phyloP scores from a whole-genome alignment of 2,113 vertebrate species.

The Odocoileus virginianus region DNA sequence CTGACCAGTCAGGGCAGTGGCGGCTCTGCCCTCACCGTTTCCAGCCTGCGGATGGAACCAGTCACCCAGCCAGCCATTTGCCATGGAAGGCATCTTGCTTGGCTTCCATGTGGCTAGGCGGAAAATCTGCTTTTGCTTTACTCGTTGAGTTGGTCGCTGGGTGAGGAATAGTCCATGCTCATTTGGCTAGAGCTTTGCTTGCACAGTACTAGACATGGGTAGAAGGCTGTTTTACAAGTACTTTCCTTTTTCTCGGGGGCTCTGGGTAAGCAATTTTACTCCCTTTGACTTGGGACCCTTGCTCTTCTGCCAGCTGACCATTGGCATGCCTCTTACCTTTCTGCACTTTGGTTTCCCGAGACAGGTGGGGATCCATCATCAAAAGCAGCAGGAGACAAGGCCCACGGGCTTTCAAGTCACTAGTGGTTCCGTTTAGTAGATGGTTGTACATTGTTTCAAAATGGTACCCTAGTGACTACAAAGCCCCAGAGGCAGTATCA shows the following conservation, averaged over 20 bases:
- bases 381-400: conserved; percentile 41
- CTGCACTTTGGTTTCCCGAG: conserved; percentile 17
- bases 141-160: not conserved
- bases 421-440: conserved; percentile 69
- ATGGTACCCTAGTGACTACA: conserved; percentile 69
- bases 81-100: not conserved
- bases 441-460: conserved; percentile 61
- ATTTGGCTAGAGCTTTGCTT: conserved; percentile 39
- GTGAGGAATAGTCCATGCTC: not conserved
- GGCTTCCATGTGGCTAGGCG: conserved; percentile 5
- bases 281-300: not conserved
- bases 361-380: conserved; percentile 23
- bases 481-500: conserved; percentile 53
- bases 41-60: conserved; percentile 34
- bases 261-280: not conserved
- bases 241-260: not conserved
- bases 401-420: conserved; percentile 67
- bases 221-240: not conserved
- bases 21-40: conserved; percentile 11
- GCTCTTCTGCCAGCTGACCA: conserved; percentile 36
- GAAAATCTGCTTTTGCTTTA: conserved; percentile 2
- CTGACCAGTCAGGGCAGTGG: conserved; percentile 31
- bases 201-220: not conserved
- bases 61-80: not conserved
- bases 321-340: conserved; percentile 43